Evolutionary conservation across 2,113 vertebrate genomes (phyloP), one percentile per base, ranked within the genome.

Genomic region (Perca fluviatilis): DNA sequence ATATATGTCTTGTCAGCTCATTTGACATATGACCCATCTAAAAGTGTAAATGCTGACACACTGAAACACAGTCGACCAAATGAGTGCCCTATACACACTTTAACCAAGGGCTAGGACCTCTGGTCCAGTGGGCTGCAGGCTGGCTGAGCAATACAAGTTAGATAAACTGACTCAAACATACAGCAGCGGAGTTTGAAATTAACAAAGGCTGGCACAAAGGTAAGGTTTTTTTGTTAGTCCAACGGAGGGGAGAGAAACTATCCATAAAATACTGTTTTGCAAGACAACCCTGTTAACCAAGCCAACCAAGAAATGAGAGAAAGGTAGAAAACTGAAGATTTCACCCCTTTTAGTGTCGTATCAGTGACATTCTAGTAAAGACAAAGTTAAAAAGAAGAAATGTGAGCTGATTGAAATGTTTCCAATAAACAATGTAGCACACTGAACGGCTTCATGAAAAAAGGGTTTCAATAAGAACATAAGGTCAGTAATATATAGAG

Each of bases 1-100:
- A 85, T 89, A 83, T 88, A 91, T 91, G 87, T 89, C 80, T 86
- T 80, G 51, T 87, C 83, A 83, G 86, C 79, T 89, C 92, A 72
- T 86, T 86, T 89, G 89, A 93, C 89, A 89, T 83, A 89, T 82
- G 91, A 92, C 58, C 89, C 65, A 84, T 92, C 89, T 92, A 92
- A 92, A 92, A 94, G 78, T 87, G 88, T 89, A 82, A 33, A 87
- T 49, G 91, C 93, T 92, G 92, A 92, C 88, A 68, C 64, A 81
- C 78, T 88, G 89, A 87, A 93, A 93, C 85, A 86, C 78, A 72
- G 84, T 54, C 79, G 53, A 88, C 77, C 86, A 70, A 74, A 68
- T 53, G 67, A 76, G 74, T 62, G 72, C 54, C 80, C 83, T 88
- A 88, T 88, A 89, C 81, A 81, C 85, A 56, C 68, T 73, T 62